Conservation (phyloP, 2,797 vertebrate species). For the Pseudochirops cupreus region DNA sequence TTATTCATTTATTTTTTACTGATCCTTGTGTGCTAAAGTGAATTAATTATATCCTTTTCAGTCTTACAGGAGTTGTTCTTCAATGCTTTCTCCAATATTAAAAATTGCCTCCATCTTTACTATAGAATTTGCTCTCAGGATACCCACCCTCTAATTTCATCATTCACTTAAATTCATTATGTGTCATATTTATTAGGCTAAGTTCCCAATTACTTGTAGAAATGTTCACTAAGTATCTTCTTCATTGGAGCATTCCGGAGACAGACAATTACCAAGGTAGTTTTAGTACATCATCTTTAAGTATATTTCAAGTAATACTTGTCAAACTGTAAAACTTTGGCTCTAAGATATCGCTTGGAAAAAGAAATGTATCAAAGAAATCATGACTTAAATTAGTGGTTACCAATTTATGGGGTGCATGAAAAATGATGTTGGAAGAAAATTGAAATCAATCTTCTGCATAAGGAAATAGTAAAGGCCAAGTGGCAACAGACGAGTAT, state of each 20-base stretch:
- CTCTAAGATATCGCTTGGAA: not conserved
- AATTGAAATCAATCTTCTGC: not conserved
- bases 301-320: slow-evolving; percentile 11
- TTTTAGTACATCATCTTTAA: slow-evolving; percentile 13
- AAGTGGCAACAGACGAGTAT: not conserved
- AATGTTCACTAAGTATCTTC: slow-evolving; percentile 48
- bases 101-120: not conserved
- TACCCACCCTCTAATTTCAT: not conserved
- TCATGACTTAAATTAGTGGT: not conserved
- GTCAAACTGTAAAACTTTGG: slow-evolving; percentile 4
- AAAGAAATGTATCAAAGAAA: not conserved
- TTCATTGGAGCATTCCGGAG: slow-evolving; percentile 30
- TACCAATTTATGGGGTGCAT: not conserved
- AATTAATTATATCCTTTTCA: slow-evolving; percentile 9
- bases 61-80: not conserved
- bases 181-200: slow-evolving; percentile 6
- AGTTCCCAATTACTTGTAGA: slow-evolving; percentile 36
- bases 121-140: not conserved
- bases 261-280: not conserved
- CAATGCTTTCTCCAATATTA: slow-evolving; percentile 1
- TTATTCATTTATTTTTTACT: slow-evolving; percentile 18
- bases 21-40: slow-evolving; percentile 7
- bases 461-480: not conserved
- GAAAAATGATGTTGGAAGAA: not conserved
- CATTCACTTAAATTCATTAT: slow-evolving; percentile 32